These are phyloP conservation scores for Ceratoteleas bidentatus DNA, from an alignment of 1,140 invertebrate genomes.

Conservation along the genomic window DNA sequence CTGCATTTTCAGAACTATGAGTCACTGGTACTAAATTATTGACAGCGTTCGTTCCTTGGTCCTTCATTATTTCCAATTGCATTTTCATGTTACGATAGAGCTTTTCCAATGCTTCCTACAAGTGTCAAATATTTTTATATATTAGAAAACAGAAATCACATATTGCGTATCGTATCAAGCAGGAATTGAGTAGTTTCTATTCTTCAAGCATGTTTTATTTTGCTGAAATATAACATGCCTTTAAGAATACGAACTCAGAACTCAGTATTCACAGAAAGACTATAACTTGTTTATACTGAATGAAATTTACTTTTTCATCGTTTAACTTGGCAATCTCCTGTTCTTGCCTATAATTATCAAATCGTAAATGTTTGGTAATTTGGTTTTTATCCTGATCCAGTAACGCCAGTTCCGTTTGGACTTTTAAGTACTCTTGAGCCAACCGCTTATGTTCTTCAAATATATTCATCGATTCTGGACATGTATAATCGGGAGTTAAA, in stretches of 20 bases:
- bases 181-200: no score
- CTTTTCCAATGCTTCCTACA: conserved; percentile 83
- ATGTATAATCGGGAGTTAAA: conserved; percentile 88
- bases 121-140: neutral
- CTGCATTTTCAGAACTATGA: conserved; percentile 6
- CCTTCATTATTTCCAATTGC: conserved; percentile 83
- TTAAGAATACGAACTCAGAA: no score
- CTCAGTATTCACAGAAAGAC: no score
- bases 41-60: conserved; percentile 24
- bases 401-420: conserved; percentile 89
- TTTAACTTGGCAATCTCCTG: conserved; percentile 84
- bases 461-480: conserved; percentile 89
- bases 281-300: neutral
- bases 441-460: conserved; percentile 93
- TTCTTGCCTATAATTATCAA: conserved; percentile 84
- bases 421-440: conserved; percentile 87
- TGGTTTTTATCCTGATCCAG: conserved; percentile 86
- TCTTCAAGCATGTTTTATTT: no score
- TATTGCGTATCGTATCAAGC: no score
- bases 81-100: conserved; percentile 84
- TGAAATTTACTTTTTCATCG: conserved; percentile 85
- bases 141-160: conserved; percentile 4
- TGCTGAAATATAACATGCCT: no score
- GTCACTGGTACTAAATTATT: conserved; percentile 12
- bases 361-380: conserved; percentile 85